A percentile compares a stretch with the other conserved stretches of the same genome.
These are phyloP conservation scores for Latrodectus hesperus DNA, from an alignment of 2,888 invertebrate species.

Conservation along the genomic window DNA sequence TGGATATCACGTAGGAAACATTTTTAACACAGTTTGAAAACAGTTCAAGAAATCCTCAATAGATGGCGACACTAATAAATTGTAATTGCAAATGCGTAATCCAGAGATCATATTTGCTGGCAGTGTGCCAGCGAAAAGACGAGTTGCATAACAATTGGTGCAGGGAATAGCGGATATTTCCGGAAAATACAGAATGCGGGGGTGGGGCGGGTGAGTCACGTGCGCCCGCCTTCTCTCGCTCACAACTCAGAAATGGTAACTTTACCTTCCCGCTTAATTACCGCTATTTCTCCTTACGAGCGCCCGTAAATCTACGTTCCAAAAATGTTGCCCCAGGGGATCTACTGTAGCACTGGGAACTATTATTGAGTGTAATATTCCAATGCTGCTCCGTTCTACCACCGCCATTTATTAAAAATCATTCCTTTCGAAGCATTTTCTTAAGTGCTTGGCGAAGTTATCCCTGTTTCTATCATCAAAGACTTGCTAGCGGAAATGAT, in stretches of 20 bases:
- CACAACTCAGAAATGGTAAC: constrained; percentile 26
- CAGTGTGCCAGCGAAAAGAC: constrained; percentile 36
- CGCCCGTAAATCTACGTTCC: constrained; percentile 50
- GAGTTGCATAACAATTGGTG: constrained; percentile 50
- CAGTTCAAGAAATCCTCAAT: not conserved
- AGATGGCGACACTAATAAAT: constrained; percentile 42
- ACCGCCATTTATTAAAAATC: constrained; percentile 15
- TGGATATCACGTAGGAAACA: too few relatives aligned
- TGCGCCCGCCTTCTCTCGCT: constrained; percentile 17
- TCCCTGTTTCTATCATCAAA: too few relatives aligned
- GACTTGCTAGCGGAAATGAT: too few relatives aligned
- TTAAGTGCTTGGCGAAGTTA: too few relatives aligned
- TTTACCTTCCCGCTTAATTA: constrained; percentile 64
- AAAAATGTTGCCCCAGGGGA: constrained; percentile 53
- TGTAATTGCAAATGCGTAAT: not conserved
- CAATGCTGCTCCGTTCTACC: not conserved
- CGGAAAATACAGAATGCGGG: constrained; percentile 26
- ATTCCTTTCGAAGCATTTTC: too few relatives aligned
- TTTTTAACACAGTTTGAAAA: too few relatives aligned
- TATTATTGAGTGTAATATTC: constrained; percentile 5
- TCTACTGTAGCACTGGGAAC: constrained; percentile 3
- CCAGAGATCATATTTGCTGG: constrained; percentile 33
- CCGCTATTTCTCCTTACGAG: constrained; percentile 56
- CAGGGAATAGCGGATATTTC: constrained; percentile 18
- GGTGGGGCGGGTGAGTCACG: constrained; percentile 57